These are phyloP conservation scores for Terrapene triunguis DNA, from an alignment of 2,113 vertebrate genomes.

Conservation along the genomic window DNA sequence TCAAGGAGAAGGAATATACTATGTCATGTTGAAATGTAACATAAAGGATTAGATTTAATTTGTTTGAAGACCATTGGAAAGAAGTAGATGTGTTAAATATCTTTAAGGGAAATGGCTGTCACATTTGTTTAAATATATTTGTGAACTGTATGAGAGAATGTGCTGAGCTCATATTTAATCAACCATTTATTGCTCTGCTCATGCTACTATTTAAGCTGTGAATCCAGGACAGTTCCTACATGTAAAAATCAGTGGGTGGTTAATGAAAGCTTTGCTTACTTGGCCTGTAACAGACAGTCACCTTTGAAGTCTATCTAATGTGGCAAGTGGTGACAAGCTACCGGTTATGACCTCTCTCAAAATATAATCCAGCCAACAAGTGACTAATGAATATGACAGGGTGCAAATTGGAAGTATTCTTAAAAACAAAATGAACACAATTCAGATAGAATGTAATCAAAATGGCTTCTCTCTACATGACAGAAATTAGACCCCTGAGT, in stretches of 20 bases:
- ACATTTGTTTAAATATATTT: neutral
- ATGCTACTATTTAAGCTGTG: neutral
- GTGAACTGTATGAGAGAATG: neutral
- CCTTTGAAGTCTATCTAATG: conserved; percentile 53
- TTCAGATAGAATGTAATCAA: conserved; percentile 52
- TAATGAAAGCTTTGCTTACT: conserved; percentile 56
- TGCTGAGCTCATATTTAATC: neutral
- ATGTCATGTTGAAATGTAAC: neutral
- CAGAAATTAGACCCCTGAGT: conserved; percentile 69
- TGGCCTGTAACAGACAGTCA: conserved; percentile 52
- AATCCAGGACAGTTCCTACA: neutral
- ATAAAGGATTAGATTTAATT: neutral
- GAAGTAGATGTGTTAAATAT: accelerated
- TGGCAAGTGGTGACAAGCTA: conserved; percentile 73
- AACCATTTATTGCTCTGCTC: neutral
- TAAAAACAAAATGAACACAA: conserved; percentile 8
- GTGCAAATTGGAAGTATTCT: conserved; percentile 52
- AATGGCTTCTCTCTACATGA: conserved; percentile 47
- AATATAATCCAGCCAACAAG: conserved; percentile 56
- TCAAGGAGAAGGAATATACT: neutral
- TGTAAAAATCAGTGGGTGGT: conserved; percentile 21
- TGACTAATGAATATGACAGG: conserved; percentile 63
- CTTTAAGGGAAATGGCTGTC: neutral
- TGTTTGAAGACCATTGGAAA: neutral
- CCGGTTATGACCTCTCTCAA: conserved; percentile 71